Evolutionary conservation across 92 coral and sea anemone genomes (phyloP).

Genomic region (Siderastrea siderea): DNA sequence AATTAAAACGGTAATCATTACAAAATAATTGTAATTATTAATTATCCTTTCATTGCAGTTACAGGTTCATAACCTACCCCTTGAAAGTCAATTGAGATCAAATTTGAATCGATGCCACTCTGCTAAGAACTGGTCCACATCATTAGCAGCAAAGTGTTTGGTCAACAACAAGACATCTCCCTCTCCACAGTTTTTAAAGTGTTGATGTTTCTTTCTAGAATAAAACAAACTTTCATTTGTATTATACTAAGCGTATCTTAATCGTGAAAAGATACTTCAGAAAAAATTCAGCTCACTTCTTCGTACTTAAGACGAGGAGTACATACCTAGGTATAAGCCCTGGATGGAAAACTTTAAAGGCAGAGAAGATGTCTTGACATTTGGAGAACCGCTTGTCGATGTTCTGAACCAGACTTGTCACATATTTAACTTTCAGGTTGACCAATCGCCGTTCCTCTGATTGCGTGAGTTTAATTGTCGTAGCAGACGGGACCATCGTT

Average conservation of each 20-base stretch:
- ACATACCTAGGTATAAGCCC: conserved; percentile 35
- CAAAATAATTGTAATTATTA: not conserved
- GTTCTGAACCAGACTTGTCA: conserved; percentile 26
- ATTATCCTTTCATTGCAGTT: conserved; percentile 10
- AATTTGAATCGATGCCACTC: conserved; percentile 28
- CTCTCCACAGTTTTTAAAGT: conserved; percentile 20
- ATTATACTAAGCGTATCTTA: not conserved
- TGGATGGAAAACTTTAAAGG: conserved; percentile 29
- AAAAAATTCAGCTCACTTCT: conserved; percentile 17
- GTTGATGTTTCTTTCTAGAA: conserved; percentile 12
- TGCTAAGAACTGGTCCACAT: conserved; percentile 29
- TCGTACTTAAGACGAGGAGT: not conserved
- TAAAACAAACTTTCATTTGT: conserved; percentile 1
- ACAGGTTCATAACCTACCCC: conserved; percentile 34
- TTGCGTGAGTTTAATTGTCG: conserved; percentile 15
- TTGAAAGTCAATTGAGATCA: conserved; percentile 30
- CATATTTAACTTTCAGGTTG: conserved; percentile 33
- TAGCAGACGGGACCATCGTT: conserved; percentile 24
- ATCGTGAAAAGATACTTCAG: not conserved
- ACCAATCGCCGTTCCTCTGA: conserved; percentile 21
- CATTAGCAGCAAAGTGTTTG: conserved; percentile 14
- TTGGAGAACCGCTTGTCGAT: conserved; percentile 32
- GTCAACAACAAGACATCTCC: conserved; percentile 28
- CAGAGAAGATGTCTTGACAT: conserved; percentile 34
- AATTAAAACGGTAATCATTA: not conserved